Evolutionary conservation across 2,888 invertebrate species (phyloP), one percentile per base, ranked within the genome.

Genomic region (Petrophora chlorosata): DNA sequence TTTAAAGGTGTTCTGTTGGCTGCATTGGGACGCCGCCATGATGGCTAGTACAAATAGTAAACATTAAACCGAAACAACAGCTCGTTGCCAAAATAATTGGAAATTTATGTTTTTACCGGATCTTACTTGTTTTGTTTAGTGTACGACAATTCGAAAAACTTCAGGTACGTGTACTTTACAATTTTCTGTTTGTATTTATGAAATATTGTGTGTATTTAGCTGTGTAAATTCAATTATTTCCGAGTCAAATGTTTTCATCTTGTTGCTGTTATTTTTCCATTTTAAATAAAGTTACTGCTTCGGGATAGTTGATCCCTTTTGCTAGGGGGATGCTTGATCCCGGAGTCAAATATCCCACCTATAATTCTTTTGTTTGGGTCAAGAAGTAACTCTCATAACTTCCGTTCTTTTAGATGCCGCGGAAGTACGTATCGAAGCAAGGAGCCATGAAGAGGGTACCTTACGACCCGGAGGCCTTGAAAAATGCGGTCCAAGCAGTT

Each of bases 351-450:
- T 34, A 34, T 34, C 34, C 34, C 34, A 34, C 34, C 34, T 34
- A 34, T 34, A 34, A 34, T 34, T 34, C 19, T 34, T 34, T 15
- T 32, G 29, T 36, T 44, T 36, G 19, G 29, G 36, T 44, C 36
- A 44, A 44, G 44, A 44, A 44, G 35, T 44, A 44, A 8, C 32
- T 43, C 43, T 43, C 43, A 43, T 43, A 43, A 43, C 43, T 43
- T 43, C 43, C 28, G 29, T 43, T 43, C 26, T 43, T 43, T 43
- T 43, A 43, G 35, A 43, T 43, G 43, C 42, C 42, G 42, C 42
- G 34, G 42, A 42, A 42, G 42, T 42, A 42, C 42, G 34, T 42
- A 34, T 42, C 42, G 28, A 42, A 42, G 34, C 42, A 42, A 42
- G 42, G 33, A 33, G 42, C 42, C 42, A 32, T 26, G 39, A 39